These are phyloP conservation scores for Chaenodraco wilsoni DNA, from an alignment of 2,797 vertebrate genomes.

Conservation along the genomic window DNA sequence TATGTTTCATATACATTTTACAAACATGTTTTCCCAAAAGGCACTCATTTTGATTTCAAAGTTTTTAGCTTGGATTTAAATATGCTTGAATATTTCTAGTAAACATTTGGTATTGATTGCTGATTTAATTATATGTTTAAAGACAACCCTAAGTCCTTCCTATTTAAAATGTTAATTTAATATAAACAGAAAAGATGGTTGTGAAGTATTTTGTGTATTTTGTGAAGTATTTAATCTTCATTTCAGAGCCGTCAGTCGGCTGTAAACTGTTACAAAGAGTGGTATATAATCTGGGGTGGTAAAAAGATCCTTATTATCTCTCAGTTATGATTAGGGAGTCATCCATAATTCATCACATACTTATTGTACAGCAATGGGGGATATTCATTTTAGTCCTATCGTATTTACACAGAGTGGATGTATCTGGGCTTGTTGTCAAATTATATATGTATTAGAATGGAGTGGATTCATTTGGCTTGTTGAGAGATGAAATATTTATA, in stretches of 20 bases:
- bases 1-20: conserved; percentile 26
- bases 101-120: conserved; percentile 16
- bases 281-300: conserved; percentile 44
- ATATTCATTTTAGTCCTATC: conserved; percentile 70
- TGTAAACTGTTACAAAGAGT: conserved; percentile 36
- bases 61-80: conserved; percentile 35
- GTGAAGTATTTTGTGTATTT: conserved; percentile 39
- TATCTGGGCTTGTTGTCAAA: conserved; percentile 73
- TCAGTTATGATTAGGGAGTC: conserved; percentile 70
- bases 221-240: conserved; percentile 32
- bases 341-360: conserved; percentile 73
- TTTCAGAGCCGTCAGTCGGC: conserved; percentile 32
- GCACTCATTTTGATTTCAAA: conserved; percentile 26
- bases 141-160: conserved; percentile 20
- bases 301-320: conserved; percentile 63
- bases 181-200: conserved; percentile 32
- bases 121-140: conserved; percentile 19
- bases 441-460: conserved; percentile 77
- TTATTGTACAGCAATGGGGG: conserved; percentile 64
- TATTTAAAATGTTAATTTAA: conserved; percentile 14
- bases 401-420: conserved; percentile 68
- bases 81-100: conserved; percentile 31
- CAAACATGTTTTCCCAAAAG: conserved; percentile 23
- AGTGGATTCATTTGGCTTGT: conserved; percentile 77
- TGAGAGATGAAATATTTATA: conserved; percentile 82